Conservation (phyloP, 2,113 vertebrate species). For the Cheirogaleus medius region DNA sequence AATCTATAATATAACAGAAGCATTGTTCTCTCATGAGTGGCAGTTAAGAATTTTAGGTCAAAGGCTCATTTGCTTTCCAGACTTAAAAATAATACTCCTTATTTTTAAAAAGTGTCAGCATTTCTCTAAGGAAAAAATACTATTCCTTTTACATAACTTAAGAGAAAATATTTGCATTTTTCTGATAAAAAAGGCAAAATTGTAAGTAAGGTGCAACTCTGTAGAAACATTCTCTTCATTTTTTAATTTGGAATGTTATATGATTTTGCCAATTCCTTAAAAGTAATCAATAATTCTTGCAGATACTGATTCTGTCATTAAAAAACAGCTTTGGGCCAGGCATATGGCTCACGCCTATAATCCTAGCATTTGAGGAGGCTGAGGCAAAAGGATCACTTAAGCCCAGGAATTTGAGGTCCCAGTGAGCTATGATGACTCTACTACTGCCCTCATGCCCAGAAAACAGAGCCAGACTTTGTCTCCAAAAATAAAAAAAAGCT, state of each 20-base stretch:
- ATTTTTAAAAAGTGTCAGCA: background rate
- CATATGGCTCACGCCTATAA: no score
- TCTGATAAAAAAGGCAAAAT: background rate
- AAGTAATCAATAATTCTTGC: background rate
- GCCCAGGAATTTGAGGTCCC: no score
- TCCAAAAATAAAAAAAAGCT: no score
- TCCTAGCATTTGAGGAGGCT: no score
- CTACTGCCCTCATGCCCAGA: no score
- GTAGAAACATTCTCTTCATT: background rate
- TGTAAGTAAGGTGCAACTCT: background rate
- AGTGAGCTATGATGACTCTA: no score
- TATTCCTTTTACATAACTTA: background rate
- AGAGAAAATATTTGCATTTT: background rate
- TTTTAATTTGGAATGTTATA: background rate
- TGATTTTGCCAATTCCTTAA: background rate
- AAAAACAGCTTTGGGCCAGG: background rate
- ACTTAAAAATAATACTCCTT: background rate
- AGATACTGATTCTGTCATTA: background rate
- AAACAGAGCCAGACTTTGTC: no score
- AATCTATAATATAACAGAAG: conserved; percentile 8
- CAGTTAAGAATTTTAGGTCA: conserved; percentile 9
- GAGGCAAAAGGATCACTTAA: no score
- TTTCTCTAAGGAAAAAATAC: conserved; percentile 18
- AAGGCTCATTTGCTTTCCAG: background rate
- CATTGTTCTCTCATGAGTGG: background rate